Evolutionary conservation across 2,113 vertebrate species (phyloP), one percentile per base, ranked within the genome.

Genomic region (Muntiacus muntjak): DNA sequence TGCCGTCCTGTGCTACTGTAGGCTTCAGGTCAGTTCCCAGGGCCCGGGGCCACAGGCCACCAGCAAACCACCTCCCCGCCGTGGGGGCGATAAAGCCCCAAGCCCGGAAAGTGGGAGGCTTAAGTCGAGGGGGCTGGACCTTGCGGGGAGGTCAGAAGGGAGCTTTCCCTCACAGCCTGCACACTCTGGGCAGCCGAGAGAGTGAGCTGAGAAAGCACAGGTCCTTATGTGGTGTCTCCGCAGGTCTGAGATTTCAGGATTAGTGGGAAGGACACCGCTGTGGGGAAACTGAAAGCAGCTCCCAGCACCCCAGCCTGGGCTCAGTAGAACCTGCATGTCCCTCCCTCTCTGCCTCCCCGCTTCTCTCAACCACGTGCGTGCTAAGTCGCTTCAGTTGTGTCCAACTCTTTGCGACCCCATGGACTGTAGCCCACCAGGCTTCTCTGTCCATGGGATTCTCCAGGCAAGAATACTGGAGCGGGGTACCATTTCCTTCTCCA

Each of bases 1-100:
- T 71, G 99, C 99, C 0, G 99, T 99, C 98, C 99, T 99, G 98
- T 99, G 99, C 98, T 99, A 99, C 99, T 99, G 99, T 99, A 99
- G 99, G 98, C 99, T 99, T 98, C 99, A 99, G 99, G 99, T 99
- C 98, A 94, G 98, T 57, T 30, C 40, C 43, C 16, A 0, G 58
- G 54, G 76, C 43, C 76, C 25, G 0, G 0, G 26, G 36, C 62
- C 33, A 14, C 8, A 16, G 50, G 33, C 85, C 28, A 0, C 55
- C 26, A 7, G 64, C 84, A 91, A 26, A 7, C 79, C 57, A 6
- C 23, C 7, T 79, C 36, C 36, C 43, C 30, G 1, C 9, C 7
- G 0, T 5, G 28, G 83, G 64, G 17, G 14, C 28, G 19, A 17
- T 64, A 55, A n/a, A 58, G 14, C 52, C 62, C 76, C 30, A 87